phyloP scores from a whole-genome alignment of 2,797 vertebrate species.

The Emydoidea blandingii region DNA sequence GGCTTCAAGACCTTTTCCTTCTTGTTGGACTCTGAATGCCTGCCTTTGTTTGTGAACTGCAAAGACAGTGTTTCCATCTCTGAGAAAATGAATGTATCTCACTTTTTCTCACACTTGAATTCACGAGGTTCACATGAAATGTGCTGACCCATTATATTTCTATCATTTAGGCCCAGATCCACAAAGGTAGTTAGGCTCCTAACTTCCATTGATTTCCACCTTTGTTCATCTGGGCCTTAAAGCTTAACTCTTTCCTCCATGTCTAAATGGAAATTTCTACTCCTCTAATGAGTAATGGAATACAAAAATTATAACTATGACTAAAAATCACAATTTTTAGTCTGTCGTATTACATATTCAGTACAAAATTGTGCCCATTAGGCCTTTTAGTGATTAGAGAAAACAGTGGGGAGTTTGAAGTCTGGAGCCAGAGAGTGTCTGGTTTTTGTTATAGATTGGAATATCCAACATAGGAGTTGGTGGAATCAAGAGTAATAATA shows the following conservation, averaged over 20 bases:
- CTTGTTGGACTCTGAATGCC: not conserved
- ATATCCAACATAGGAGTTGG: conserved; percentile 49
- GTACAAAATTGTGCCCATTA: conserved; percentile 48
- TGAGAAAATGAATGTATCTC: not conserved
- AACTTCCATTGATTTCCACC: not conserved
- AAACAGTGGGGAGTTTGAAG: conserved; percentile 71
- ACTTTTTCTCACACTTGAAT: conserved; percentile 1
- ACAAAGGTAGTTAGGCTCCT: not conserved
- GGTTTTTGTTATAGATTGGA: conserved; percentile 65
- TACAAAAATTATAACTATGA: conserved; percentile 41
- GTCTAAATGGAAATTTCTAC: conserved; percentile 22
- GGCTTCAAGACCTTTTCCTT: not conserved
- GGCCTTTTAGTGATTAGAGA: conserved; percentile 69
- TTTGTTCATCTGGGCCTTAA: not conserved
- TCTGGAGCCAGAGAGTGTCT: conserved; percentile 74
- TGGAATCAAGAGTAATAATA: conserved; percentile 64
- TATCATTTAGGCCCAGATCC: not conserved
- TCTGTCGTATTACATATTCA: conserved; percentile 34
- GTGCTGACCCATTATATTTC: not conserved
- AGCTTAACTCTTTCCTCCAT: conserved; percentile 41
- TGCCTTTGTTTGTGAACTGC: not conserved
- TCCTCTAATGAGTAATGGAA: not conserved
- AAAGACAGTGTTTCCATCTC: not conserved
- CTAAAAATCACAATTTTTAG: conserved; percentile 33
- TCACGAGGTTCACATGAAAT: not conserved